Evolutionary conservation across 37 sponge, comb jelly and placozoan species (phyloP), one percentile per base, ranked within the genome.

Genomic region (Eunapius fragilis): DNA sequence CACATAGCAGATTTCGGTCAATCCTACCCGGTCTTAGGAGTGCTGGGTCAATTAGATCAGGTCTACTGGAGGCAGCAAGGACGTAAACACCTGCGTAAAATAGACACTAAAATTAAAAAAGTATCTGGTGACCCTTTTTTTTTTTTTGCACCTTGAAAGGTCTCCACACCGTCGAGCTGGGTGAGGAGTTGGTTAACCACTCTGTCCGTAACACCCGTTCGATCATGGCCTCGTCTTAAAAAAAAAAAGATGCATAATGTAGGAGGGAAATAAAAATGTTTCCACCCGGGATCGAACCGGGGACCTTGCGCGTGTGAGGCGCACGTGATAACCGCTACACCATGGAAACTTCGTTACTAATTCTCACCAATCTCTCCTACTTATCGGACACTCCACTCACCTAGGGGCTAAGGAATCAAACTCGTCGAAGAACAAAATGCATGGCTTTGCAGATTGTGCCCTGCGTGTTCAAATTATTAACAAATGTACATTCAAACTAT

Each of bases 171-270:
- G 81, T 98, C 98, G 23, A 98, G 82, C 82, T 98, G 95, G 38
- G 98, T 98, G 27, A 98, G 92, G 0, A 98, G 80, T 70, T 96
- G 96, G 87, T 98, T 98, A 30, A 98, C 98, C 19, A 98, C 98
- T 72, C 98, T 50, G 82, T 98, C 98, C n/a, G 97, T 98, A 32
- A 96, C 96, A 31, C 98, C 98, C 11, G 98, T 98, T 76, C 74
- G 75, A 82, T 98, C 98, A 70, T 98, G 97, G 33, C 97, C 97
- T 49, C 97, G 95, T 47, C 97, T 95, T 3, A 73, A 0, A 45
- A 71, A 82, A 70, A 71, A 25, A 71, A 14, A 14, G 25, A 2
- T 12, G 69, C 4, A 11, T 2, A 37, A 71, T n/a, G 27, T 23
- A 41, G 58, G 25, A 22, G 83, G 3, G 14, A 58, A 58, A 58